Base-by-base conservation (phyloP, 2,888 invertebrate species). In the Caenorhabditis sp. region DNA sequence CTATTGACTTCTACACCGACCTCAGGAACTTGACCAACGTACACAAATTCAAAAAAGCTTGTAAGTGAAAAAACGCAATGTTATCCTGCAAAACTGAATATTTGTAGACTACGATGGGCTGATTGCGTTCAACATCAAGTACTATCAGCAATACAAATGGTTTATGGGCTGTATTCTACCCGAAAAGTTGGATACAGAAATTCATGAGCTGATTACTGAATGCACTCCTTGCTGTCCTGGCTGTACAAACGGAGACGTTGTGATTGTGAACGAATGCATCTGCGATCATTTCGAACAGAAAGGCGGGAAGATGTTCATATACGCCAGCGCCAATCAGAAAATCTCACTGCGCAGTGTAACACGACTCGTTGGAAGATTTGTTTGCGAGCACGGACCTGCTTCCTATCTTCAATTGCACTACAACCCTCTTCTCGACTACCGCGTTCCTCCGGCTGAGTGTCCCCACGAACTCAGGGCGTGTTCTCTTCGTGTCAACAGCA, bases 351-450 rank as follows among this genome's bases (percentile, higher is more conserved):
- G 39, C 55, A 20, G 8, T 8, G 37, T 61, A 0, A 26, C n/a
- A 1, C 37, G 55, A 15, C 13, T 66, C 6, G 9, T 52, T 5
- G 72, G 72, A 0, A 41, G 63, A 11, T 72, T 72, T 45, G 58
- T 72, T 7, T 72, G 72, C 15, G 17, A 53, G 5, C 72, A 72
- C 22, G 72, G 72, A 9, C 72, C 72, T 8, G 48, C 39, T 15
- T 56, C 46, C 8, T 13, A 6, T 46, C 22, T 48, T 26, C 32
- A n/a, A 8, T 15, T 56, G 37, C 35, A 32, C 2, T n/a, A n/a
- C 35, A 35, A 13, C 35, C 22, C 45, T 6, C 2, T 45, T 22
- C 45, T 45, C 6, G 24, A 20, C 8, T 22, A 11, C 22, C n/a
- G n/a, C n/a, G n/a, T n/a, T n/a, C n/a, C n/a, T n/a, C n/a, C n/a